These are phyloP conservation scores for Zoanthus sansibaricus DNA, from an alignment of 92 coral and sea anemone species.

Conservation along the genomic window DNA sequence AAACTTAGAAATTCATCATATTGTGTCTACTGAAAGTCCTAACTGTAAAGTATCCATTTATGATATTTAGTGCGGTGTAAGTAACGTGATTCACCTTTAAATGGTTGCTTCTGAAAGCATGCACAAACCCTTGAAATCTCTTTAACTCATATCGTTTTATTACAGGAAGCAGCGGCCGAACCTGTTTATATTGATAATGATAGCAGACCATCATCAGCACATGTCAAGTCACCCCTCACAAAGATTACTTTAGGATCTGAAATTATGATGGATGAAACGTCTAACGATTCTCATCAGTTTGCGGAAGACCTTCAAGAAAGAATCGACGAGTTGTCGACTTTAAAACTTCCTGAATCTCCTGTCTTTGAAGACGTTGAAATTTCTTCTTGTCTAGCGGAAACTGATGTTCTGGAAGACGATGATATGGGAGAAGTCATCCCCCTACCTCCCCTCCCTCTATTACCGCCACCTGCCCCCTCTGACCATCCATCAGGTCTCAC, in stretches of 20 bases:
- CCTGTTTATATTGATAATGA: not conserved
- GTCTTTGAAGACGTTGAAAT: conserved; percentile 14
- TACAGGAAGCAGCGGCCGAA: not conserved
- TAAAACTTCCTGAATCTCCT: conserved; percentile 37
- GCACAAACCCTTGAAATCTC: no score
- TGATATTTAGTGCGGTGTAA: no score
- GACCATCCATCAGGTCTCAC: conserved; percentile 82
- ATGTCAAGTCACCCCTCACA: not conserved
- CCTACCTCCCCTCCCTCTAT: conserved; percentile 78
- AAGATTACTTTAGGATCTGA: conserved; percentile 58
- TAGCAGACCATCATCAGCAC: not conserved
- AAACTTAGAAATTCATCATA: no score
- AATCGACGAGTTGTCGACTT: conserved; percentile 54
- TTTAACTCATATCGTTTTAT: no score
- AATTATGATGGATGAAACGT: conserved; percentile 28
- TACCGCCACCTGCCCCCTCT: conserved; percentile 86
- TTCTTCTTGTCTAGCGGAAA: conserved; percentile 38
- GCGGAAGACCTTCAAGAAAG: conserved; percentile 21
- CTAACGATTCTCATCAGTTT: conserved; percentile 32
- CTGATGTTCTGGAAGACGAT: conserved; percentile 49
- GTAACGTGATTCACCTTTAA: no score
- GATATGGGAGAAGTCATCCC: conserved; percentile 56
- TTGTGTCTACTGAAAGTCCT: no score
- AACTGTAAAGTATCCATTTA: no score
- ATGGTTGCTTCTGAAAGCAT: no score